A percentile compares a stretch with the other conserved stretches of the same genome.
These are phyloP conservation scores for Patella ulyssiponensis DNA, from an alignment of 2,888 invertebrate species.

Conservation along the genomic window DNA sequence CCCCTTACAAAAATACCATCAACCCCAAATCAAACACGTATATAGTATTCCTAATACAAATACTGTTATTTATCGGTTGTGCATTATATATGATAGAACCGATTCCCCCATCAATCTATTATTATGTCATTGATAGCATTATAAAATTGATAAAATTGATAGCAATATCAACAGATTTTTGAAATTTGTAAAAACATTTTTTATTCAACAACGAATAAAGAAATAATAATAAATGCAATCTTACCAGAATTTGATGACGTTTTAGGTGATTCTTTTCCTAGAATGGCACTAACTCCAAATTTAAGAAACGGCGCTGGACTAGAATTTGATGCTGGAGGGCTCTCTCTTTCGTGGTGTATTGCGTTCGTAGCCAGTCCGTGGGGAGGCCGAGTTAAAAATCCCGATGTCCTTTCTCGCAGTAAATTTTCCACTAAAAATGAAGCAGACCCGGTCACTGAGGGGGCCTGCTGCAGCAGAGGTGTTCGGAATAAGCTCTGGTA, in stretches of 20 bases:
- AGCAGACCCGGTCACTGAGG: constrained; percentile 45
- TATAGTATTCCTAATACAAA: too few species aligned
- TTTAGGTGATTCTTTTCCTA: constrained; percentile 56
- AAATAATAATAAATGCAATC: constrained; percentile 33
- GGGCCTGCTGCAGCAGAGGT: constrained; percentile 43
- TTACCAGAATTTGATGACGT: neutral
- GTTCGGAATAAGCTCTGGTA: constrained; percentile 65
- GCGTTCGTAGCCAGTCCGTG: neutral
- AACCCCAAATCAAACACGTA: too few species aligned
- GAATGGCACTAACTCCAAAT: constrained; percentile 67
- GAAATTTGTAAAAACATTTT: too few species aligned
- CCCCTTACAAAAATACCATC: too few species aligned
- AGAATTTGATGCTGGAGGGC: constrained; percentile 36
- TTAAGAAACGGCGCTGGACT: constrained; percentile 62
- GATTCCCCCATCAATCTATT: too few species aligned
- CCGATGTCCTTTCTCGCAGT: constrained; percentile 50
- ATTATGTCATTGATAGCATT: too few species aligned
- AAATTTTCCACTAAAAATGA: constrained; percentile 67
- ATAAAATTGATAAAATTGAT: too few species aligned
- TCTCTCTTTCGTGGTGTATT: constrained; percentile 25
- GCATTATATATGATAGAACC: too few species aligned
- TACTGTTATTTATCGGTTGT: too few species aligned
- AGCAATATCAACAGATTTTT: too few species aligned
- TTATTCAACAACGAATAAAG: constrained; percentile 36
- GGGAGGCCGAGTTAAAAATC: constrained; percentile 42